Evolutionary conservation across 2,888 invertebrate genomes (phyloP), one percentile per base, ranked within the genome.

Genomic region (Drosophila anomalata): DNA sequence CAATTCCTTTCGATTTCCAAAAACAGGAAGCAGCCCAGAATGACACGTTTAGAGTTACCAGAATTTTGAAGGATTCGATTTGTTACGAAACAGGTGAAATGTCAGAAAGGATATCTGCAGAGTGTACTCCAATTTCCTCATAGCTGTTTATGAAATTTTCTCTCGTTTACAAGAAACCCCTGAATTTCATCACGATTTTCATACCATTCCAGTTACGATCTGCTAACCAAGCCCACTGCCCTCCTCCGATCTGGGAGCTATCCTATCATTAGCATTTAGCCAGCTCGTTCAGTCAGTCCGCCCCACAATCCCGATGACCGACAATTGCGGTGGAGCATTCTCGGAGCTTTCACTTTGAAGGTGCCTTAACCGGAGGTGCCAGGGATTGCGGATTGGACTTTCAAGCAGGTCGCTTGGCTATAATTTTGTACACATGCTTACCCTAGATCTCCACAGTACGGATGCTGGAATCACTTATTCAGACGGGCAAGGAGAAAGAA

Each of bases 191-290:
- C 61, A 62, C 50, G 66, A 63, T 24, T 41, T 63, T 26, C 14
- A 36, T 26, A 54, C 33, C 9, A 20, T 36, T 68, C 20, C 12
- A 22, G 29, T 54, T 65, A 47, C 46, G 63, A 56, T 69, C 44
- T 69, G 39, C 44, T 39, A 66, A 14, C n/a, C 67, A 42, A 46
- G 7, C 33, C 22, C 33, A 68, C 44, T 53, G 36, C 22, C 26
- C 69, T 31, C 14, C 17, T 7, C 29, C 14, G 29, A 55, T 36
- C 29, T 8, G 36, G 17, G 24, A 29, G 36, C 63, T 31, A 69
- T 55, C 24, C 61, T 39, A 56, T 69, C 31, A 69, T 65, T 65
- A 65, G 65, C 65, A 69, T 65, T 69, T 57, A 55, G 31, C 69
- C 63, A 65, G 36, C 56, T 68, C 44, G 29, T 69, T 69, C 46